A percentile compares a stretch with the other conserved stretches of the same genome.
These are phyloP conservation scores for Halichoerus grypus DNA, from an alignment of 2,113 vertebrate species.

Conservation along the genomic window DNA sequence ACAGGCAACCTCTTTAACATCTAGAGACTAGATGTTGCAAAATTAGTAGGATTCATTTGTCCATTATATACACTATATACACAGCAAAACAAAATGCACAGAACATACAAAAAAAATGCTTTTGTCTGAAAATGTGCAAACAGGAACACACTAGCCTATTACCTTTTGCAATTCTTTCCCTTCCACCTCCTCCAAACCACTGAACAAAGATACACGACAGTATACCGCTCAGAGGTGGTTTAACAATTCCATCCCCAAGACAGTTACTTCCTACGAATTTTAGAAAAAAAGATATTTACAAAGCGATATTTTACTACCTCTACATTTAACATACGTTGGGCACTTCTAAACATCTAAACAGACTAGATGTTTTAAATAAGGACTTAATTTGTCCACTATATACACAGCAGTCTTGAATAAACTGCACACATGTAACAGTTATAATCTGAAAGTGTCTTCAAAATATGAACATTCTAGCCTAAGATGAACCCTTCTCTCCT, in stretches of 20 bases:
- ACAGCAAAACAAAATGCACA: constrained; percentile 39
- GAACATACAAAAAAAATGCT: neutral
- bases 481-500: neutral
- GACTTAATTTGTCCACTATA: constrained; percentile 54
- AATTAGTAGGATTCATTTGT: constrained; percentile 32
- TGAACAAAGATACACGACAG: neutral
- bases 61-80: constrained; percentile 20
- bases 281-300: constrained; percentile 36
- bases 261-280: constrained; percentile 3
- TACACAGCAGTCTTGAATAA: constrained; percentile 72
- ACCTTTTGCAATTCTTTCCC: neutral
- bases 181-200: constrained; percentile 1
- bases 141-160: neutral
- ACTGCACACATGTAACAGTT: constrained; percentile 60
- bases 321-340: constrained; percentile 57
- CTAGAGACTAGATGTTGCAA: constrained; percentile 31
- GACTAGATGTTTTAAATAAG: constrained; percentile 64
- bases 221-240: neutral
- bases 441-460: constrained; percentile 60
- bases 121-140: neutral
- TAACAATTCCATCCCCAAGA: constrained; percentile 6
- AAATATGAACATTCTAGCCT: neutral
- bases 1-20: constrained; percentile 48
- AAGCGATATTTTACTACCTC: constrained; percentile 22
- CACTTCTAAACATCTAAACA: constrained; percentile 63